Evolutionary conservation across 2,113 vertebrate genomes (phyloP).

Genomic region (Corythaeola cristata): DNA sequence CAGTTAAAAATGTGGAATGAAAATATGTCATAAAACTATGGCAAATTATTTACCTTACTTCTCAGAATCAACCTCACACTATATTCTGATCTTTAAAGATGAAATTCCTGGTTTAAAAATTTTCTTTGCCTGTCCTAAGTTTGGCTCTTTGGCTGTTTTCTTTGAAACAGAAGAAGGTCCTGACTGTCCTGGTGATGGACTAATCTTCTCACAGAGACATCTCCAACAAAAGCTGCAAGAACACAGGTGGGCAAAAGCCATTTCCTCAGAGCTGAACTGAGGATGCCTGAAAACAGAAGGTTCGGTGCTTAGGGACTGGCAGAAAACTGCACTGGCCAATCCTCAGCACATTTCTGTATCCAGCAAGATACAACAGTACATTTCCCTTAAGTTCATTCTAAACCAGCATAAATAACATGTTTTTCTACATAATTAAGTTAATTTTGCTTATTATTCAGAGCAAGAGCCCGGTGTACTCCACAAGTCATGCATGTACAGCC

Average conservation of each 20-base stretch:
- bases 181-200: background rate
- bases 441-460: slow-evolving; percentile 27
- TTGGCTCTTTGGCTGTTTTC: background rate
- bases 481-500: background rate
- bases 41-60: background rate
- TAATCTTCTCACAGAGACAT: background rate
- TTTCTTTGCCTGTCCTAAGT: background rate
- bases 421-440: slow-evolving; percentile 32
- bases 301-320: background rate
- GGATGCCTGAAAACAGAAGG: background rate
- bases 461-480: background rate
- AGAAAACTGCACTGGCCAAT: background rate
- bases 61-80: background rate
- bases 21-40: background rate
- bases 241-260: background rate
- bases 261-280: background rate
- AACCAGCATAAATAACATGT: background rate
- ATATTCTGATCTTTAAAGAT: background rate
- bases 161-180: background rate
- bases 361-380: background rate
- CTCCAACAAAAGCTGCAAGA: background rate
- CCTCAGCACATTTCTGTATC: background rate
- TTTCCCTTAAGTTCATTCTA: background rate
- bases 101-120: background rate
- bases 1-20: background rate